A percentile compares a stretch with the other conserved stretches of the same genome.
phyloP scores from a whole-genome alignment of 2,113 vertebrate species.

The Barbus barbus region DNA sequence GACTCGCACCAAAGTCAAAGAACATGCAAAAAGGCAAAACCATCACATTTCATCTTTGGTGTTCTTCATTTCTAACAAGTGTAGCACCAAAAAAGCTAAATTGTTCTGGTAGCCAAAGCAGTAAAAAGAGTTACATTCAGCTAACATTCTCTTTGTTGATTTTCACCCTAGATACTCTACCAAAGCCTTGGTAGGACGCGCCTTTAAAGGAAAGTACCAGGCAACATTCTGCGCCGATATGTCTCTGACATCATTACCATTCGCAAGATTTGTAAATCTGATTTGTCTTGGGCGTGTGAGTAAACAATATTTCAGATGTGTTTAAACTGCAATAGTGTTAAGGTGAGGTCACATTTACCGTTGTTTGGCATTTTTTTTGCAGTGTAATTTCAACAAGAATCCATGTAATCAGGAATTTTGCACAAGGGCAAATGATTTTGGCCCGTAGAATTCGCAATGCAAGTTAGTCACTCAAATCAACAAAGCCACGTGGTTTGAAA shows the following conservation, averaged over 20 bases:
- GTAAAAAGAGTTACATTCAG: constrained; percentile 53
- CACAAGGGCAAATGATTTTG: too few relatives aligned
- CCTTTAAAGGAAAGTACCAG: background rate
- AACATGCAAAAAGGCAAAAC: constrained; percentile 28
- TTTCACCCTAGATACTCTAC: constrained; percentile 5
- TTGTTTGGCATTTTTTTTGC: too few relatives aligned
- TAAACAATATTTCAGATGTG: background rate
- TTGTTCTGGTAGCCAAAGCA: constrained; percentile 29
- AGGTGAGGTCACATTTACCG: background rate
- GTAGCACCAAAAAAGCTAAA: constrained; percentile 44
- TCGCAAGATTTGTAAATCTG: background rate
- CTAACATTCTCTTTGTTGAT: constrained; percentile 43
- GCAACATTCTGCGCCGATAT: background rate
- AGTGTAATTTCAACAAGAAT: too few relatives aligned
- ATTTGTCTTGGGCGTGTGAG: background rate
- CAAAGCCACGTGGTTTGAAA: too few relatives aligned
- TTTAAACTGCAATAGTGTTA: constrained; percentile 1
- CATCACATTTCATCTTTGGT: constrained; percentile 48
- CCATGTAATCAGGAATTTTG: background rate
- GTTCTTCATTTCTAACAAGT: constrained; percentile 41
- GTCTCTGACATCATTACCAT: constrained; percentile 4
- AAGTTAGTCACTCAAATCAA: too few relatives aligned
- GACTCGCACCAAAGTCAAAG: constrained; percentile 26
- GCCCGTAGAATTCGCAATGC: too few relatives aligned
- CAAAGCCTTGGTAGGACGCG: constrained; percentile 33